These are phyloP conservation scores for Luscinia megarhynchos DNA, from an alignment of 2,797 vertebrate genomes.

Conservation along the genomic window DNA sequence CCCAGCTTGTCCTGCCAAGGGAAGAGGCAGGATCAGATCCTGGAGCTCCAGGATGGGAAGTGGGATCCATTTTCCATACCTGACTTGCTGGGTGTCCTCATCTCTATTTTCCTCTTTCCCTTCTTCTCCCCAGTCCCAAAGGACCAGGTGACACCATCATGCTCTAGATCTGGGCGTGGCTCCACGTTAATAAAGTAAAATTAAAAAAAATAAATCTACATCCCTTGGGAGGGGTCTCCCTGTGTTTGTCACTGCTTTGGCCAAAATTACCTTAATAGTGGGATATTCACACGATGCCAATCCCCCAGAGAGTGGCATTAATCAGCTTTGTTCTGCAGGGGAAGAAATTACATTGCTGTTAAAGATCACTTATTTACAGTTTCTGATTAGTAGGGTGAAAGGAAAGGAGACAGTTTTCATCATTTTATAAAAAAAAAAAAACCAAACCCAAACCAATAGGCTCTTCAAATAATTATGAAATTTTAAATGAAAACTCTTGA, in stretches of 20 bases:
- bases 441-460: not conserved
- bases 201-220: not conserved
- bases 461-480: not conserved
- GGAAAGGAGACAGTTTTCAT: not conserved
- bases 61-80: not conserved
- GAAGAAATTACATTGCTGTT: not conserved
- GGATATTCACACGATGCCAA: not conserved
- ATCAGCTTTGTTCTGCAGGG: not conserved
- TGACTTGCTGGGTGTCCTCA: not conserved
- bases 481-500: not conserved
- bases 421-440: not conserved
- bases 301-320: not conserved
- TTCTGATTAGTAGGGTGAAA: constrained; percentile 13
- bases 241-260: not conserved
- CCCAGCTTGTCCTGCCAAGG: not conserved
- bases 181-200: not conserved
- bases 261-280: not conserved
- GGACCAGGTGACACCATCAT: not conserved
- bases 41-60: not conserved
- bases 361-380: constrained; percentile 23
- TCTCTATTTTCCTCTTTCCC: not conserved
- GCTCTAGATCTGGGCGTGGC: not conserved
- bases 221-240: not conserved
- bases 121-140: not conserved
- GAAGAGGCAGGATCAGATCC: not conserved